Percentiles rank a stretch among this genome's conserved stretches.
These are phyloP conservation scores for Eurytoma californica DNA, from an alignment of 2,888 invertebrate genomes.

Conservation along the genomic window DNA sequence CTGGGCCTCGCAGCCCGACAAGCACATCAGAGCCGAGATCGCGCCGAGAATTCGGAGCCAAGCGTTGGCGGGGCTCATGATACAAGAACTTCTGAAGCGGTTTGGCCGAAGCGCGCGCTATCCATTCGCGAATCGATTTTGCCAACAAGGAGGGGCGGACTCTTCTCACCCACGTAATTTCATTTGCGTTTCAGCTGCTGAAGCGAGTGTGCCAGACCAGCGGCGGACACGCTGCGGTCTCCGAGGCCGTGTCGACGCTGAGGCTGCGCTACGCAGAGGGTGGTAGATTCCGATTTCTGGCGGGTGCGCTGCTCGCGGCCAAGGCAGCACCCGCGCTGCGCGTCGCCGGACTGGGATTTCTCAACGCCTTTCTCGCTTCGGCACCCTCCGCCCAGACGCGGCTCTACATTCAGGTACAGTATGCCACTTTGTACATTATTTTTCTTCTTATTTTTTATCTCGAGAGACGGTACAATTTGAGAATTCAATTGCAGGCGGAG, in stretches of 20 bases:
- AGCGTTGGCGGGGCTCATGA: too few species aligned
- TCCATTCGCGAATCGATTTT: not conserved
- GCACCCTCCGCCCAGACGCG: conserved; percentile 85
- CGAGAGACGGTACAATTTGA: not conserved
- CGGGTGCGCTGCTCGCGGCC: conserved; percentile 90
- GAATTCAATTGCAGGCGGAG: conserved; percentile 66
- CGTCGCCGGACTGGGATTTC: conserved; percentile 87
- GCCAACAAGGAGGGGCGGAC: not conserved
- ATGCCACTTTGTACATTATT: too few species aligned
- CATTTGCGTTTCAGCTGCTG: conserved; percentile 80
- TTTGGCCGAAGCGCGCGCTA: not conserved
- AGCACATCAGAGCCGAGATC: too few species aligned
- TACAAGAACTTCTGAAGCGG: too few species aligned
- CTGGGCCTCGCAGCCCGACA: not conserved
- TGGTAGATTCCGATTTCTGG: conserved; percentile 91
- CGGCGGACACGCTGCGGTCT: conserved; percentile 89
- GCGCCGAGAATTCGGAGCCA: too few species aligned
- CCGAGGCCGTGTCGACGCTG: conserved; percentile 92
- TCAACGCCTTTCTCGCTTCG: conserved; percentile 88
- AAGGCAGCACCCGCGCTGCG: conserved; percentile 81
- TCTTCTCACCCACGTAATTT: not conserved
- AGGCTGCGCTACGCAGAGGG: conserved; percentile 93
- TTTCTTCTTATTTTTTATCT: not conserved
- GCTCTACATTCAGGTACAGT: conserved; percentile 84
- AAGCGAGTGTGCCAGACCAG: conserved; percentile 88